A percentile compares a stretch with the other conserved stretches of the same genome.
phyloP scores from a whole-genome alignment of 1,140 invertebrate genomes.

The Rhagoletis pomonella region DNA sequence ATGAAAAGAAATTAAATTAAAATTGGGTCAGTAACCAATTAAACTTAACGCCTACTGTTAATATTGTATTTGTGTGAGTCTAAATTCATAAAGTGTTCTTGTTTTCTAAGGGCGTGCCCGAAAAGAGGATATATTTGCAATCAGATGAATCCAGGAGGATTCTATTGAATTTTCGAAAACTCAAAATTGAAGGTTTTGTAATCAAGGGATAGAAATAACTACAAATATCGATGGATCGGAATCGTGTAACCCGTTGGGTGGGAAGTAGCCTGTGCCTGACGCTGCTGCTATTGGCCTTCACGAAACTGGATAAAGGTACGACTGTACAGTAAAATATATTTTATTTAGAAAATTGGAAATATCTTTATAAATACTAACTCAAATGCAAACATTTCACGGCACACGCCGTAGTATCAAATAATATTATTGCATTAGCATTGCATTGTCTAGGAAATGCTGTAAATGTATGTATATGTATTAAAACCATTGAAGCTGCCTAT shows the following conservation, averaged over 20 bases:
- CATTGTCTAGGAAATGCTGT: background rate
- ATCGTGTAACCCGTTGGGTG: background rate
- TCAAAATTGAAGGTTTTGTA: background rate
- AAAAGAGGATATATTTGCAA: background rate
- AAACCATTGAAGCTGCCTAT: conserved; percentile 25
- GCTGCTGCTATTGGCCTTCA: background rate
- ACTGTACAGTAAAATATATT: background rate
- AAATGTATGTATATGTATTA: background rate
- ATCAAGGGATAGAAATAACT: background rate
- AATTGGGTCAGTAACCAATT: background rate
- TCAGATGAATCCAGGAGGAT: background rate
- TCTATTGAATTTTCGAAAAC: background rate
- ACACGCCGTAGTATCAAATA: background rate
- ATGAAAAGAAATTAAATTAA: background rate
- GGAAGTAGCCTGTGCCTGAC: background rate
- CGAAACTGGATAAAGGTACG: background rate
- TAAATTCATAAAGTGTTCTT: background rate
- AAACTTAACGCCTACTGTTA: background rate
- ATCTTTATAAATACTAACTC: background rate
- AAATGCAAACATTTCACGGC: background rate
- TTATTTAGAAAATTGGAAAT: background rate
- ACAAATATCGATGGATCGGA: background rate
- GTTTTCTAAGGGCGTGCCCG: background rate
- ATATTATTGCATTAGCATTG: conserved; percentile 17
- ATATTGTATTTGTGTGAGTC: background rate